Conservation (phyloP, 2,888 invertebrate genomes). For the Crematogaster levior region DNA sequence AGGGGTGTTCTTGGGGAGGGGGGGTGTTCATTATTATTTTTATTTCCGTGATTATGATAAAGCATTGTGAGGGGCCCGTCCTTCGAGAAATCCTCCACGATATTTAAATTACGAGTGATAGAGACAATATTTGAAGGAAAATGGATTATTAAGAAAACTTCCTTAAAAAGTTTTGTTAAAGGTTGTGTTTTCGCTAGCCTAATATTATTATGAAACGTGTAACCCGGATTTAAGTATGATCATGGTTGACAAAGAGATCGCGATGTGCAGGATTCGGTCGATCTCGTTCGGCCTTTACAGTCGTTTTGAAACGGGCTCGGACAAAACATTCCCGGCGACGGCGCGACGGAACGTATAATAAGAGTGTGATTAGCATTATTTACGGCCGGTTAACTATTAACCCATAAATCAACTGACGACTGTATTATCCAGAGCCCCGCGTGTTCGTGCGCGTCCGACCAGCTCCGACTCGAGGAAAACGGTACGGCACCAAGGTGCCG, state of each 20-base stretch:
- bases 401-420: slow-evolving; percentile 83
- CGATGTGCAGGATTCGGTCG: not conserved
- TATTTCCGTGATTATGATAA: not conserved
- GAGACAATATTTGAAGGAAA: not conserved
- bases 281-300: not conserved
- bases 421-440: slow-evolving; percentile 76
- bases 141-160: not conserved
- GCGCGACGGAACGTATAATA: slow-evolving; percentile 82
- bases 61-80: not conserved
- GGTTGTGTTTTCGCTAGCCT: not conserved
- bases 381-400: slow-evolving; percentile 85
- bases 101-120: not conserved
- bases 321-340: slow-evolving; percentile 80
- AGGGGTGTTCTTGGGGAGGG: no score
- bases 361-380: slow-evolving; percentile 86
- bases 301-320: slow-evolving; percentile 58
- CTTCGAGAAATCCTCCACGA: not conserved
- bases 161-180: no score
- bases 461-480: slow-evolving; percentile 61
- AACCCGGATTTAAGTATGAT: not conserved
- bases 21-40: not conserved
- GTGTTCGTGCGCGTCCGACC: slow-evolving; percentile 74
- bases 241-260: slow-evolving; percentile 4
- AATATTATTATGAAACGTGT: not conserved
- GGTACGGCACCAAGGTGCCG: slow-evolving; percentile 67